These are phyloP conservation scores for Hydropsyche tenuis DNA, from an alignment of 1,140 invertebrate genomes.

Conservation along the genomic window DNA sequence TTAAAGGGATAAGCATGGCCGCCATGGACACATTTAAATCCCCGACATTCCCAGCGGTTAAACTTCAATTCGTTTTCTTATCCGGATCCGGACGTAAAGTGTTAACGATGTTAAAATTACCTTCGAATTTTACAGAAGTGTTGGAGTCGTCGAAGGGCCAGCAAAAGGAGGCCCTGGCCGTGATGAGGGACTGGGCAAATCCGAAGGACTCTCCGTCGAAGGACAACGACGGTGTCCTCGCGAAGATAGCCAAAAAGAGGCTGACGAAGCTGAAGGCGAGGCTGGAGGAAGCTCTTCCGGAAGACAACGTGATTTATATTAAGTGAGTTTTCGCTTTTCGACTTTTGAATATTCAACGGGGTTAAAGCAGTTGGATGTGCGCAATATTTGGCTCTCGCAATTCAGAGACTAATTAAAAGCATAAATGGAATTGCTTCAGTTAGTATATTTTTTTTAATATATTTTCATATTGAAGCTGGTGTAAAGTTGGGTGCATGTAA, in stretches of 20 bases:
- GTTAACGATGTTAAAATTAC: background rate
- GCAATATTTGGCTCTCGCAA: too few species aligned
- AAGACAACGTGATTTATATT: conserved; percentile 59
- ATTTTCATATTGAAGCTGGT: too few species aligned
- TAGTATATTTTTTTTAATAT: too few species aligned
- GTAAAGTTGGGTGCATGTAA: too few species aligned
- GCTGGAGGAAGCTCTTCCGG: conserved; percentile 54
- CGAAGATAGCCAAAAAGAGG: conserved; percentile 46
- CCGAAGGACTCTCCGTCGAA: conserved; percentile 12
- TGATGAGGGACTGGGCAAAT: conserved; percentile 56
- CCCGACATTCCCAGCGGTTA: background rate
- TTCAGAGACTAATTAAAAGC: too few species aligned
- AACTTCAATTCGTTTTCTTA: background rate
- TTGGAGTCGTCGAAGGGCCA: conserved; percentile 28
- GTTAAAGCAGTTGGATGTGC: too few species aligned
- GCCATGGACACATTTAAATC: conserved; percentile 8
- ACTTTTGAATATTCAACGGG: too few species aligned
- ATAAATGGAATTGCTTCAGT: too few species aligned
- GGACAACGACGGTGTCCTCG: conserved; percentile 44
- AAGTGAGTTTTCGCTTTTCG: conserved; percentile 47
- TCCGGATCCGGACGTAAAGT: background rate
- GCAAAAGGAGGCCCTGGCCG: conserved; percentile 50
- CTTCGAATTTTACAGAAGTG: conserved; percentile 34
- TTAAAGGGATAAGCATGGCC: conserved; percentile 28
- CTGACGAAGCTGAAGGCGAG: conserved; percentile 54